Evolutionary conservation across 2,113 vertebrate genomes (phyloP).

Genomic region (Oplegnathus fasciatus): DNA sequence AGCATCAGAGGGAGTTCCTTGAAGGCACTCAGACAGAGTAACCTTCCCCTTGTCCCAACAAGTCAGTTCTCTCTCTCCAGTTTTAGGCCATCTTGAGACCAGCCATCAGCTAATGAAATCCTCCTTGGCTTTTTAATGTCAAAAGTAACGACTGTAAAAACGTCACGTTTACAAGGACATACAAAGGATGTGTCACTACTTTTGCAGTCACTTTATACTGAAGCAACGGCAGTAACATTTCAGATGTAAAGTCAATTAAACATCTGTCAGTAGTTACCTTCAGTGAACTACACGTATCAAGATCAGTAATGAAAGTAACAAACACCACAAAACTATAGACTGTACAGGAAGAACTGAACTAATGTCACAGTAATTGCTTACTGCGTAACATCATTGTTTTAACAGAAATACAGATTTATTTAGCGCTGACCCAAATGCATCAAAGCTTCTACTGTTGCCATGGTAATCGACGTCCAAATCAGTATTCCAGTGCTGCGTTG

Average conservation of each 20-base stretch:
- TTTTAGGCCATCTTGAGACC: conserved; percentile 13
- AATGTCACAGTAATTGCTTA: too few relatives aligned
- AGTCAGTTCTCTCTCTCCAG: conserved; percentile 7
- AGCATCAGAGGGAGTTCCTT: conserved; percentile 33
- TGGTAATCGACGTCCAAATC: too few relatives aligned
- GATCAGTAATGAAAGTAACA: too few relatives aligned
- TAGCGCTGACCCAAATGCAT: too few relatives aligned
- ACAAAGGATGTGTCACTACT: not conserved
- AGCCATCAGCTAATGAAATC: not conserved
- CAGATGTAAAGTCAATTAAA: not conserved
- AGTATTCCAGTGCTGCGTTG: too few relatives aligned
- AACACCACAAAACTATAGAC: too few relatives aligned
- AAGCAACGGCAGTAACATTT: not conserved
- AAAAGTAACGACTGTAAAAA: not conserved
- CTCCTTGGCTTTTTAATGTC: conserved; percentile 15
- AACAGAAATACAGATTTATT: too few relatives aligned
- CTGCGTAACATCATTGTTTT: too few relatives aligned
- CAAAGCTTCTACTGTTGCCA: too few relatives aligned
- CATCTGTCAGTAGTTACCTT: not conserved
- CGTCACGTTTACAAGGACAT: not conserved
- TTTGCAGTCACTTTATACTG: not conserved
- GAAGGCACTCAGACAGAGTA: conserved; percentile 19
- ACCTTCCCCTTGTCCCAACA: conserved; percentile 33
- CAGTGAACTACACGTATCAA: too few relatives aligned
- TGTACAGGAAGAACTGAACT: too few relatives aligned